phyloP scores from a whole-genome alignment of 1,140 invertebrate species.

The Tetraneura akinire region DNA sequence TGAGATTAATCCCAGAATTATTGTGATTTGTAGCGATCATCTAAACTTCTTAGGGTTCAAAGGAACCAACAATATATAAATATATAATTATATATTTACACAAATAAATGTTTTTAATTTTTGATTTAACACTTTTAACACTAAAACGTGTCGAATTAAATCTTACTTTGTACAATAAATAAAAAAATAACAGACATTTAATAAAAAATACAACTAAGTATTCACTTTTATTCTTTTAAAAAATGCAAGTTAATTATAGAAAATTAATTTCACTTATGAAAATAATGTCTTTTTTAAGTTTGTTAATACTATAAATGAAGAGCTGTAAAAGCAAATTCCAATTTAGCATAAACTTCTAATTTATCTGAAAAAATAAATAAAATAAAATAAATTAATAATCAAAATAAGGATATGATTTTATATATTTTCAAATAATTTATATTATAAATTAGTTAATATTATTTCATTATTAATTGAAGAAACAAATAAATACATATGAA shows the following conservation, averaged over 20 bases:
- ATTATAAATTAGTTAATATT: no score
- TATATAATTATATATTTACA: not conserved
- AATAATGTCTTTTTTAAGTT: conserved; percentile 39
- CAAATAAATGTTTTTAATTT: conserved; percentile 7
- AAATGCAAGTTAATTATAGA: conserved; percentile 39
- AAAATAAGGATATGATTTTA: no score
- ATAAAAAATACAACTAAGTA: conserved; percentile 44
- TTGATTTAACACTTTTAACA: conserved; percentile 41
- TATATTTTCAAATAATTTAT: no score
- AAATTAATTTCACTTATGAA: conserved; percentile 47
- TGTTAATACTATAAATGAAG: conserved; percentile 4
- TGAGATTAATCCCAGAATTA: conserved; percentile 46
- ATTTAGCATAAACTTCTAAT: not conserved
- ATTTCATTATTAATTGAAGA: no score
- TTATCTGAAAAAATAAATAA: conserved; percentile 24
- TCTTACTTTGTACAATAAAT: conserved; percentile 43
- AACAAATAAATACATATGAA: no score
- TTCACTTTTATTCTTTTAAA: conserved; percentile 43
- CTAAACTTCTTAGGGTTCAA: conserved; percentile 26
- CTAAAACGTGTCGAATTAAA: conserved; percentile 49
- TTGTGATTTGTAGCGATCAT: conserved; percentile 44
- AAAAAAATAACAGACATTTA: conserved; percentile 50
- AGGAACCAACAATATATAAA: not conserved
- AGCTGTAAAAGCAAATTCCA: conserved; percentile 1
- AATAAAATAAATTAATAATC: not conserved